Evolutionary conservation across 2,888 invertebrate genomes (phyloP).

Genomic region (Lacanobia oleracea): DNA sequence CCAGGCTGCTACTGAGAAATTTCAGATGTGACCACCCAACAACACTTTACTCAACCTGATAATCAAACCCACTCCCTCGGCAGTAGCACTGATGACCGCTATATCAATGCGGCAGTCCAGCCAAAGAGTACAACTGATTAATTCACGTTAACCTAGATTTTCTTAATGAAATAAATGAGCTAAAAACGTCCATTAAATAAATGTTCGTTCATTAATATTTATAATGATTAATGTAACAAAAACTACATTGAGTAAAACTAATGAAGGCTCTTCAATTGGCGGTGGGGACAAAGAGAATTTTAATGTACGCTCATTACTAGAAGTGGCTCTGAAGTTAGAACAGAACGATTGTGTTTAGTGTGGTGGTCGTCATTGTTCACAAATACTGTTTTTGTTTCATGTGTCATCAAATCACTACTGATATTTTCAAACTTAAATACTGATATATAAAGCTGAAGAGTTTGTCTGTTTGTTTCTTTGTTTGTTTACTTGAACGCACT

Average conservation of each 20-base stretch:
- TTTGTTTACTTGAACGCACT: too few species aligned
- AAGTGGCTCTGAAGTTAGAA: constrained; percentile 26
- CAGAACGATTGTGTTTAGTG: constrained; percentile 19
- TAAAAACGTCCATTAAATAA: constrained; percentile 15
- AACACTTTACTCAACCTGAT: too few species aligned
- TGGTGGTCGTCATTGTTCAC: constrained; percentile 10
- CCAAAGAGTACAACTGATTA: background rate
- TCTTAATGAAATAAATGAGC: background rate
- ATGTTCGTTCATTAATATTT: constrained; percentile 45
- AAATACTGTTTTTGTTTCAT: too few species aligned
- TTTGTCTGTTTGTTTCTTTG: too few species aligned
- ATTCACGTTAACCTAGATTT: background rate
- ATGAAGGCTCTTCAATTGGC: constrained; percentile 39
- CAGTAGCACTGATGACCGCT: too few species aligned
- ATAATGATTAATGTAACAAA: constrained; percentile 46
- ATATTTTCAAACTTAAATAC: too few species aligned
- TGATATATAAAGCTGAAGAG: too few species aligned
- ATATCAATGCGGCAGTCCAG: background rate
- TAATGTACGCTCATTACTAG: constrained; percentile 35
- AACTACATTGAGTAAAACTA: constrained; percentile 41
- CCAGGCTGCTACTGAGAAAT: too few species aligned
- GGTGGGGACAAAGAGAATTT: constrained; percentile 43
- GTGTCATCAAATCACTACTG: too few species aligned
- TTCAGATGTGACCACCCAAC: too few species aligned
- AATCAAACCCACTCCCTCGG: too few species aligned